Evolutionary conservation across 2,888 invertebrate genomes (phyloP).

Genomic region (Perithous albicinctus): DNA sequence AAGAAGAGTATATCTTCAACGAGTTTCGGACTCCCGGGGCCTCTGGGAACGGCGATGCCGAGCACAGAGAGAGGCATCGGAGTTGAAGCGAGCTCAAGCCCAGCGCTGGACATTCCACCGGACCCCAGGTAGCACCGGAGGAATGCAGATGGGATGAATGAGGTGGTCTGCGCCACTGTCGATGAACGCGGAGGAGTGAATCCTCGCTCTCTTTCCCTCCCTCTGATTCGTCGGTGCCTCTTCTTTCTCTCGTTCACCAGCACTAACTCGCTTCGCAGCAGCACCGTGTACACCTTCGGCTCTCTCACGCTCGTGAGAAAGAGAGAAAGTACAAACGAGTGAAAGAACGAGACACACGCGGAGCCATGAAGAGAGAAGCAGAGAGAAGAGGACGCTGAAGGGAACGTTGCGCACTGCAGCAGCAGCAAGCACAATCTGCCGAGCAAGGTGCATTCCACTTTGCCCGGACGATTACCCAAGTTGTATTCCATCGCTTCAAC

Average conservation of each 20-base stretch:
- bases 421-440: conserved; percentile 56
- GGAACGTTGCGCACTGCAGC: conserved; percentile 35
- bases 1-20: conserved; percentile 24
- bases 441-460: conserved; percentile 70
- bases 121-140: conserved; percentile 82
- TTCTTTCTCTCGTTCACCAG: conserved; percentile 13
- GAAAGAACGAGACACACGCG: conserved; percentile 25
- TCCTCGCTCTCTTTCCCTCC: conserved; percentile 62
- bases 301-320: conserved; percentile 44
- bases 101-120: conserved; percentile 78
- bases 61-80: conserved; percentile 39
- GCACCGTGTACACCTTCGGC: conserved; percentile 12
- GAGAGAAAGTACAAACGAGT: conserved; percentile 57
- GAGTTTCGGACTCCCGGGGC: conserved; percentile 56
- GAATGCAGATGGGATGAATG: conserved; percentile 84
- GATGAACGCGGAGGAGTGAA: conserved; percentile 69
- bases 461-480: conserved; percentile 56
- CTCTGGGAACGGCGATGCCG: conserved; percentile 68
- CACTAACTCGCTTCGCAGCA: background rate
- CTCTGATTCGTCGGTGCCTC: background rate
- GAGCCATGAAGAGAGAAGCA: conserved; percentile 44
- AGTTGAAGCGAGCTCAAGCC: conserved; percentile 37
- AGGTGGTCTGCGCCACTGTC: conserved; percentile 81
- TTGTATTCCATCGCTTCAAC: conserved; percentile 33
- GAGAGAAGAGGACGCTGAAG: conserved; percentile 15